Evolutionary conservation across 2,888 invertebrate species (phyloP).

Genomic region (Agrilus biguttatus): DNA sequence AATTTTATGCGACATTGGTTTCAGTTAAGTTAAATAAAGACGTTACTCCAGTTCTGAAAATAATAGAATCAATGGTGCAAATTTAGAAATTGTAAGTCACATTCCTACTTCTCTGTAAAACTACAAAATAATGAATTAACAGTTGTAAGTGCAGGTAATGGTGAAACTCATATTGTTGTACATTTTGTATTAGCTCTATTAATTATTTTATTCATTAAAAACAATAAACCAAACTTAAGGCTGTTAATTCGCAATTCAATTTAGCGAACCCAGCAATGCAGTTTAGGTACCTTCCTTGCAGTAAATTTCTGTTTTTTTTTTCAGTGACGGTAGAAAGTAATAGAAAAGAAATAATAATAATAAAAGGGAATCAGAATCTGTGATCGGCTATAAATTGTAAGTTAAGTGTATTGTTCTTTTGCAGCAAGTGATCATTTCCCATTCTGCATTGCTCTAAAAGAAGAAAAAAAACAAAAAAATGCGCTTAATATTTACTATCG

Average conservation of each 20-base stretch:
- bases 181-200: conserved; percentile 13
- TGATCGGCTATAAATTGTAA: no score
- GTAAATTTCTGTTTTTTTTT: no score
- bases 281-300: conserved; percentile 4
- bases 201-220: conserved; percentile 9
- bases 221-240: conserved; percentile 9
- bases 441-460: no score
- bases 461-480: conserved; percentile 6
- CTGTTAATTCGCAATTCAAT: conserved; percentile 11
- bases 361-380: no score
- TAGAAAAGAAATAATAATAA: no score
- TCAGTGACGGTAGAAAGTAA: no score
- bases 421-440: no score
- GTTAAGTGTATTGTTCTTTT: no score
- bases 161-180: conserved; percentile 13
- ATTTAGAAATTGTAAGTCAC: conserved; percentile 20
- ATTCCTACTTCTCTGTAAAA: conserved; percentile 23
- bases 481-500: conserved; percentile 9
- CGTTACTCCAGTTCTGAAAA: conserved; percentile 11
- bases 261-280: conserved; percentile 3
- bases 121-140: conserved; percentile 11
- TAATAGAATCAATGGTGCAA: conserved; percentile 29
- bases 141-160: conserved; percentile 10
- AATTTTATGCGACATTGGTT: no score
- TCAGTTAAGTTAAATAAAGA: background rate